phyloP scores from a whole-genome alignment of 2,888 invertebrate genomes.

The Andrena praecox region DNA sequence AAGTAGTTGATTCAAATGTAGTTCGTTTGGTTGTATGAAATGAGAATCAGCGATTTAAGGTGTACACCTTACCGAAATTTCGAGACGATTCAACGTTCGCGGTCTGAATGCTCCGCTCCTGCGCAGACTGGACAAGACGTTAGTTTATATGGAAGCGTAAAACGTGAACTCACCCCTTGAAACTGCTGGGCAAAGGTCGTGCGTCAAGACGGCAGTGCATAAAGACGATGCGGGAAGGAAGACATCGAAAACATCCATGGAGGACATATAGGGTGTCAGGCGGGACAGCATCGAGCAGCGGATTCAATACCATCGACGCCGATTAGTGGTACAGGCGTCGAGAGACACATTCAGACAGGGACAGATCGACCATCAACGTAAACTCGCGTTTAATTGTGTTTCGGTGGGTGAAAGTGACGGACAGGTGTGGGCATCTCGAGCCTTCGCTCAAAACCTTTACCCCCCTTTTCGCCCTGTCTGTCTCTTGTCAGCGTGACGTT shows the following conservation, averaged over 20 bases:
- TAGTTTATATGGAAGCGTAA: constrained; percentile 56
- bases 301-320: constrained; percentile 78
- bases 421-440: constrained; percentile 29
- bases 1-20: no score
- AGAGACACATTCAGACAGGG: constrained; percentile 78
- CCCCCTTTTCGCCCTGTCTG: constrained; percentile 46
- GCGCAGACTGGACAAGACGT: neutral
- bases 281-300: constrained; percentile 81
- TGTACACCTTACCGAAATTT: neutral
- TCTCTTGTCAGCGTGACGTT: constrained; percentile 47
- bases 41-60: neutral
- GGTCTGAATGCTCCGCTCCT: neutral
- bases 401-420: constrained; percentile 38
- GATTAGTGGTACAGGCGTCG: constrained; percentile 75
- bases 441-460: constrained; percentile 24
- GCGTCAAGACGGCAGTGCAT: constrained; percentile 82
- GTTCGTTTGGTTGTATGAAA: neutral
- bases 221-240: constrained; percentile 83
- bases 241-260: constrained; percentile 84
- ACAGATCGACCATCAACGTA: constrained; percentile 78
- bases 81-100: neutral
- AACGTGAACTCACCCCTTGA: constrained; percentile 83
- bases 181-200: constrained; percentile 80
- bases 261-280: constrained; percentile 80
- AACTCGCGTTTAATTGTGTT: constrained; percentile 71